Evolutionary conservation across 2,797 vertebrate species (phyloP).

Genomic region (Hyperoplus immaculatus): DNA sequence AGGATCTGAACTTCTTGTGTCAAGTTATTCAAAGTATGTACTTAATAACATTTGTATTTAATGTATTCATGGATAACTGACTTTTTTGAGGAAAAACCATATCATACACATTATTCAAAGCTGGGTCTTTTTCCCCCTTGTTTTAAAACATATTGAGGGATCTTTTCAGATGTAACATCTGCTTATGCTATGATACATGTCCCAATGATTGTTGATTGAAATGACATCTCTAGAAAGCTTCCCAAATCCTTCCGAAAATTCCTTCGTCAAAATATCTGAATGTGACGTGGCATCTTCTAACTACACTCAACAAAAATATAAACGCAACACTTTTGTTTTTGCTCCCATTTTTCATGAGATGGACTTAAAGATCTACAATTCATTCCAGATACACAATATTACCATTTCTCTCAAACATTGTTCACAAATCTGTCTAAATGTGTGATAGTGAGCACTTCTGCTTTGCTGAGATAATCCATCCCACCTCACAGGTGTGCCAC

Average conservation of each 20-base stretch:
- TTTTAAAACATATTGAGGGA: neutral
- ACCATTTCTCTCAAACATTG: no score
- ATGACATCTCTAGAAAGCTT: neutral
- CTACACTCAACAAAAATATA: neutral
- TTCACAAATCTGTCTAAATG: no score
- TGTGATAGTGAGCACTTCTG: no score
- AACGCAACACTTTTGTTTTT: no score
- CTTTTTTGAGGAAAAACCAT: neutral
- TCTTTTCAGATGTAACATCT: neutral
- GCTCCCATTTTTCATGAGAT: no score
- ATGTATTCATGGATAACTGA: neutral
- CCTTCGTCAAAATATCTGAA: neutral
- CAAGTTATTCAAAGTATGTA: neutral
- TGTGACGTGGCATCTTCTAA: neutral
- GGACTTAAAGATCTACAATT: no score
- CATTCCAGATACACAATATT: no score
- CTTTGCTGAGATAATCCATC: no score
- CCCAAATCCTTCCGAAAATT: no score
- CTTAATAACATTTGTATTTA: neutral
- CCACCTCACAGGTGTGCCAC: no score
- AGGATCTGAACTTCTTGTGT: neutral
- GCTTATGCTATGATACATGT: neutral
- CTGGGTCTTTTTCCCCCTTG: neutral
- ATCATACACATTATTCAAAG: neutral
- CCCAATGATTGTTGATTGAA: conserved; percentile 6